Percentiles rank a stretch among this genome's conserved stretches.
phyloP scores from a whole-genome alignment of 2,113 vertebrate genomes.

The Cephalopholis sonnerati region DNA sequence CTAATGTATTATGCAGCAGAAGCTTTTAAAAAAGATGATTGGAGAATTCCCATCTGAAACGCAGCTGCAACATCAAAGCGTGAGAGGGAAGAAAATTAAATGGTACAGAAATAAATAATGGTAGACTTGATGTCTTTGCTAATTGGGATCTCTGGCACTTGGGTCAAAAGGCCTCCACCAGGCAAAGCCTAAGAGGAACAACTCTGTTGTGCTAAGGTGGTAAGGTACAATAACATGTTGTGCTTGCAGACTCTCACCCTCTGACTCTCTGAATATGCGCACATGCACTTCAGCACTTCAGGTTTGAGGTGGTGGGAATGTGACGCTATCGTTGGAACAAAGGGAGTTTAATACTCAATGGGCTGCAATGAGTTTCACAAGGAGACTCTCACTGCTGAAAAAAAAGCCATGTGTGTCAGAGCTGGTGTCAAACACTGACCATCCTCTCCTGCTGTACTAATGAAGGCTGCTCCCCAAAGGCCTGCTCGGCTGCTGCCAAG shows the following conservation, averaged over 20 bases:
- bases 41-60: slow-evolving; percentile 76
- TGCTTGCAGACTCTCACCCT: background rate
- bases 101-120: slow-evolving; percentile 78
- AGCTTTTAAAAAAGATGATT: slow-evolving; percentile 75
- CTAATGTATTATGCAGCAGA: slow-evolving; percentile 77
- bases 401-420: slow-evolving; percentile 13
- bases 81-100: slow-evolving; percentile 79
- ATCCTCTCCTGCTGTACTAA: slow-evolving; percentile 36
- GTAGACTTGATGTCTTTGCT: slow-evolving; percentile 76
- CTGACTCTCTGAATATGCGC: background rate
- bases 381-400: slow-evolving; percentile 1
- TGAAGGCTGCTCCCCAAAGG: slow-evolving; percentile 34
- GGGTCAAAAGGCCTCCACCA: slow-evolving; percentile 68
- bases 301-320: background rate
- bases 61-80: slow-evolving; percentile 77
- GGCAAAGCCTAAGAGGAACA: slow-evolving; percentile 25
- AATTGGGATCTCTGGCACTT: slow-evolving; percentile 76
- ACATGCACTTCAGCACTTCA: too few species aligned
- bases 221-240: slow-evolving; percentile 10
- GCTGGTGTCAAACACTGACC: slow-evolving; percentile 9
- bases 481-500: slow-evolving; percentile 67
- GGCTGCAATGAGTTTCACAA: slow-evolving; percentile 37
- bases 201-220: slow-evolving; percentile 12
- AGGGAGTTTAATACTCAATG: background rate
- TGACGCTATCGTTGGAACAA: background rate